phyloP scores from a whole-genome alignment of 2,888 invertebrate species.

The Drosophila seclusa region DNA sequence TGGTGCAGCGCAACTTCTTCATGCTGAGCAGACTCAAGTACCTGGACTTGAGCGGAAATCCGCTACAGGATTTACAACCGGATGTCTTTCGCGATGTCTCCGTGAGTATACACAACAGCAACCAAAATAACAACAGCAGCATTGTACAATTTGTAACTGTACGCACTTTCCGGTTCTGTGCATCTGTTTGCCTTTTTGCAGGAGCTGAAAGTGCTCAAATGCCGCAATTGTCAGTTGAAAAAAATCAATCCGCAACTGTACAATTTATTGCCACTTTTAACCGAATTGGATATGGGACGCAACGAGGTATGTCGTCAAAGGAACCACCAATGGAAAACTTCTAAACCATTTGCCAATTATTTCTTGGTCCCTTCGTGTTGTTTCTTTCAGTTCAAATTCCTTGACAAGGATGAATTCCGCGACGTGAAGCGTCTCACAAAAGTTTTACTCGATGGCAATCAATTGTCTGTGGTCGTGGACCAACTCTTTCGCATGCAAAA shows the following conservation, averaged over 20 bases:
- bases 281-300: constrained; percentile 91
- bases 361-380: constrained; percentile 27
- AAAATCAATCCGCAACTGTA: constrained; percentile 92
- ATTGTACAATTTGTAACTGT: constrained; percentile 1
- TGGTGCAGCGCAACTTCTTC: constrained; percentile 90
- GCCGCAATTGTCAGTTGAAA: constrained; percentile 89
- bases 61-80: constrained; percentile 90
- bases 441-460: constrained; percentile 90
- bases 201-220: constrained; percentile 89
- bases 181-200: constrained; percentile 81
- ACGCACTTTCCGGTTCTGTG: constrained; percentile 28
- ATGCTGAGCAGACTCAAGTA: constrained; percentile 90
- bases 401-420: constrained; percentile 90
- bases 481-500: constrained; percentile 87
- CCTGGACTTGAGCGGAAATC: constrained; percentile 91
- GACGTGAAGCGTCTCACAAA: constrained; percentile 88
- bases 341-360: constrained; percentile 61
- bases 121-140: constrained; percentile 6
- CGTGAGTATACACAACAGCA: constrained; percentile 84
- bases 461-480: constrained; percentile 90
- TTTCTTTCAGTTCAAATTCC: constrained; percentile 87
- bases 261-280: constrained; percentile 90
- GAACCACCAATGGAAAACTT: constrained; percentile 9
- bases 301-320: constrained; percentile 86
- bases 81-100: constrained; percentile 91